Percentiles rank a stretch among this genome's conserved stretches.
These are phyloP conservation scores for Aptenodytes patagonicus DNA, from an alignment of 2,113 vertebrate genomes.

Conservation along the genomic window DNA sequence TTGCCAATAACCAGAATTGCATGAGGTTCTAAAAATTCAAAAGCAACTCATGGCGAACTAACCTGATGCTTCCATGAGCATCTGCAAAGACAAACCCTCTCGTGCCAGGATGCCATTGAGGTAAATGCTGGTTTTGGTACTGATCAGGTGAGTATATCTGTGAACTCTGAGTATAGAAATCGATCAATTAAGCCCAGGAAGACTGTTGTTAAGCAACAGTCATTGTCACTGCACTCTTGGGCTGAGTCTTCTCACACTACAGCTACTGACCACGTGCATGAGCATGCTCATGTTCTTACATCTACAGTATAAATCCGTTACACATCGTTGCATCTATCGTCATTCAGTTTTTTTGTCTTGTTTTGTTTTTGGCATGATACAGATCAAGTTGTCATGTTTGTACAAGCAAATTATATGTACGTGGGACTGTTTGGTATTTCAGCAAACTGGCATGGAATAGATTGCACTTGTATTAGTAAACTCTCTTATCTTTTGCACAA, in stretches of 20 bases:
- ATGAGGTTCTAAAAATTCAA: not conserved
- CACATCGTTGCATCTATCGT: not conserved
- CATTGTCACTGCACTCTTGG: not conserved
- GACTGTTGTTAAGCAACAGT: not conserved
- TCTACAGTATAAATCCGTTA: not conserved
- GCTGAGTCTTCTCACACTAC: not conserved
- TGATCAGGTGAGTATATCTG: not conserved
- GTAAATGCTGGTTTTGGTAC: not conserved
- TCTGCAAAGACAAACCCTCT: not conserved
- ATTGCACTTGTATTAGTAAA: not conserved
- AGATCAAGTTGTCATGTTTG: not conserved
- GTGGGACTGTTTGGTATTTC: fast-evolving
- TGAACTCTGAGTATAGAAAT: not conserved
- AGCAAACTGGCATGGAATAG: not conserved
- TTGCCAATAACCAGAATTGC: not conserved
- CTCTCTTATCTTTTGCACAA: not conserved
- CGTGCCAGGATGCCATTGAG: not conserved
- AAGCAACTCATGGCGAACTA: not conserved
- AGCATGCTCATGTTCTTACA: not conserved
- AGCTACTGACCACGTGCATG: not conserved
- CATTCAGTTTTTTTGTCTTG: not conserved
- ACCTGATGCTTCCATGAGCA: fast-evolving
- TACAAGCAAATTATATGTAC: not conserved
- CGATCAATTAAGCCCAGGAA: not conserved
- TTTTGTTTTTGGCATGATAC: not conserved